A percentile compares a stretch with the other conserved stretches of the same genome.
Evolutionary conservation across 2,113 vertebrate species (phyloP).

Genomic region (Acrocephalus kingi): DNA sequence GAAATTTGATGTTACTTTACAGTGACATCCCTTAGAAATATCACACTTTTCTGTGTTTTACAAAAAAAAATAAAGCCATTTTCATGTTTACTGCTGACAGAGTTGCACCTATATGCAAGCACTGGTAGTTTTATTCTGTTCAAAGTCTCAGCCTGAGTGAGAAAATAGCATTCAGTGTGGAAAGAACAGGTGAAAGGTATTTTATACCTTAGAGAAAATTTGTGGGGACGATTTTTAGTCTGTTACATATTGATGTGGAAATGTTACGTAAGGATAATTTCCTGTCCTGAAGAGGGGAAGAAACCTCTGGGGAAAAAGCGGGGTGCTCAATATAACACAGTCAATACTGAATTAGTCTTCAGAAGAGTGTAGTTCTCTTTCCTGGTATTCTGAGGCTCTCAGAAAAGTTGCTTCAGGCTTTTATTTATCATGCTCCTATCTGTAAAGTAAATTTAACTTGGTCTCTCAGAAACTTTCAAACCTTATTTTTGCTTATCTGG

Average conservation of each 20-base stretch:
- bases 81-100: not conserved
- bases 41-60: not conserved
- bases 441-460: not conserved
- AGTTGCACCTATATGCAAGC: not conserved
- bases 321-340: not conserved
- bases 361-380: not conserved
- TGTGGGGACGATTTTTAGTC: not conserved
- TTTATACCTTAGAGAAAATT: not conserved
- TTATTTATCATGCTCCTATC: not conserved
- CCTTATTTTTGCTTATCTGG: not conserved
- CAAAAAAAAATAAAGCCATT: not conserved
- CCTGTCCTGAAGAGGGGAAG: not conserved
- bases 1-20: not conserved
- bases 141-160: not conserved
- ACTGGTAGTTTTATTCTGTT: not conserved
- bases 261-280: not conserved
- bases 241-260: not conserved
- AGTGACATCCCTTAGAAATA: not conserved
- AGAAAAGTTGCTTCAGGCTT: not conserved
- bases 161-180: not conserved
- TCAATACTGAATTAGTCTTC: not conserved
- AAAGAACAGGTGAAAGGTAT: not conserved
- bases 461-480: not conserved
- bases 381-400: not conserved
- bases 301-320: not conserved